phyloP scores from a whole-genome alignment of 2,113 vertebrate species.

The Sylvicapra grimmia region DNA sequence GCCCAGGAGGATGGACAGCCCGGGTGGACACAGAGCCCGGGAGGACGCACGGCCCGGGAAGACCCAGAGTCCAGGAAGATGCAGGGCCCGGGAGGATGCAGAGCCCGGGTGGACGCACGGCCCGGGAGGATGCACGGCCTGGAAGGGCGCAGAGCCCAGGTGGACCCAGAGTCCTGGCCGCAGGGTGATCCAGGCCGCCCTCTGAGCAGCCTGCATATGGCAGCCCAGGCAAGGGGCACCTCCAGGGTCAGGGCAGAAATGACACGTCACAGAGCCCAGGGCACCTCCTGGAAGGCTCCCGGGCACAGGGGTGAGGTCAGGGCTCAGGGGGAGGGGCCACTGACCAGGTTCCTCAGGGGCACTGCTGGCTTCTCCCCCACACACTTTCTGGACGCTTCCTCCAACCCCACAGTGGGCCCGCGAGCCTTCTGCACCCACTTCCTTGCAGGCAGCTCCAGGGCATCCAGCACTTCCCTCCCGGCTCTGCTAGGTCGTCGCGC shows the following conservation, averaged over 20 bases:
- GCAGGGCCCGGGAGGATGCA: accelerated
- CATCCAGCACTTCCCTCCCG: not conserved
- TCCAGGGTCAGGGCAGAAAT: not conserved
- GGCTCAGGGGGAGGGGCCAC: not conserved
- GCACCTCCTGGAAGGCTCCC: not conserved
- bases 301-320: not conserved
- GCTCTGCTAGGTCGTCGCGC: accelerated
- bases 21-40: accelerated
- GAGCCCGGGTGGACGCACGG: accelerated
- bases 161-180: accelerated
- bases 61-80: accelerated
- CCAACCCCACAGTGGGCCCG: not conserved
- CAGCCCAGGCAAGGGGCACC: not conserved
- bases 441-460: not conserved
- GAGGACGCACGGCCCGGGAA: accelerated
- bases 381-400: not conserved
- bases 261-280: not conserved
- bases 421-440: accelerated
- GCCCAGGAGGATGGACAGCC: accelerated
- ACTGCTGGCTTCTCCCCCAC: not conserved
- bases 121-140: accelerated
- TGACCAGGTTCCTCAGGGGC: not conserved
- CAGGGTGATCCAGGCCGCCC: not conserved
- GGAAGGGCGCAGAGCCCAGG: accelerated
- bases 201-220: not conserved